These are phyloP conservation scores for Lasius platythorax DNA, from an alignment of 2,888 invertebrate genomes.

Conservation along the genomic window DNA sequence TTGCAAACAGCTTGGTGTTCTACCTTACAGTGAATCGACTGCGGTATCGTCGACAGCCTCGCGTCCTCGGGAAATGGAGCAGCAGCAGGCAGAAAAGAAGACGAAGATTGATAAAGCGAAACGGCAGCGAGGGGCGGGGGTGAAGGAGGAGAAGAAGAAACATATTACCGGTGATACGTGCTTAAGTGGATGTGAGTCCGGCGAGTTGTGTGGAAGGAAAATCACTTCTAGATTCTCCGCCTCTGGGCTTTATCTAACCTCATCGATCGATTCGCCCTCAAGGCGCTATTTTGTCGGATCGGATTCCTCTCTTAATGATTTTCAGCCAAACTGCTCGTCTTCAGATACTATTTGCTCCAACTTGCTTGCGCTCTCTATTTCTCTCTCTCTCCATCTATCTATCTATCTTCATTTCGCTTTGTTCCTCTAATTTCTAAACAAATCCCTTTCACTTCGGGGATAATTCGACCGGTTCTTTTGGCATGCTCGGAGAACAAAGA, in stretches of 20 bases:
- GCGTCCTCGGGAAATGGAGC: constrained; percentile 17
- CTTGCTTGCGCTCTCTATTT: not conserved
- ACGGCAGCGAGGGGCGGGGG: not conserved
- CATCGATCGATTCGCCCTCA: constrained; percentile 52
- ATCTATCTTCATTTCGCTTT: not conserved
- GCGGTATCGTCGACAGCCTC: constrained; percentile 77
- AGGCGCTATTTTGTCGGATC: constrained; percentile 48
- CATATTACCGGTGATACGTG: constrained; percentile 76
- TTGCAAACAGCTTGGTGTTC: constrained; percentile 95
- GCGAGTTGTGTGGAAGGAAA: constrained; percentile 58
- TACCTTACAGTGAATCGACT: constrained; percentile 97
- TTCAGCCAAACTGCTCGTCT: constrained; percentile 39
- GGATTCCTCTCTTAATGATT: constrained; percentile 62
- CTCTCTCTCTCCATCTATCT: not conserved
- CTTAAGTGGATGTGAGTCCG: constrained; percentile 70
- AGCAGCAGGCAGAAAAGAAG: not conserved
- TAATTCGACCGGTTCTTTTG: constrained; percentile 26
- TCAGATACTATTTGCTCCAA: constrained; percentile 12
- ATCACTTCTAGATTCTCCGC: constrained; percentile 46
- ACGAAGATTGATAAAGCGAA: constrained; percentile 51
- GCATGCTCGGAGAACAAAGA: constrained; percentile 24
- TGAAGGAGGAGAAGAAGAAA: constrained; percentile 47
- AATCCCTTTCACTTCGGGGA: constrained; percentile 18
- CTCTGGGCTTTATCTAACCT: constrained; percentile 44
- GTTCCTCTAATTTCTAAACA: constrained; percentile 33